phyloP scores from a whole-genome alignment of 2,797 vertebrate species.

The Sebastes iracundus region DNA sequence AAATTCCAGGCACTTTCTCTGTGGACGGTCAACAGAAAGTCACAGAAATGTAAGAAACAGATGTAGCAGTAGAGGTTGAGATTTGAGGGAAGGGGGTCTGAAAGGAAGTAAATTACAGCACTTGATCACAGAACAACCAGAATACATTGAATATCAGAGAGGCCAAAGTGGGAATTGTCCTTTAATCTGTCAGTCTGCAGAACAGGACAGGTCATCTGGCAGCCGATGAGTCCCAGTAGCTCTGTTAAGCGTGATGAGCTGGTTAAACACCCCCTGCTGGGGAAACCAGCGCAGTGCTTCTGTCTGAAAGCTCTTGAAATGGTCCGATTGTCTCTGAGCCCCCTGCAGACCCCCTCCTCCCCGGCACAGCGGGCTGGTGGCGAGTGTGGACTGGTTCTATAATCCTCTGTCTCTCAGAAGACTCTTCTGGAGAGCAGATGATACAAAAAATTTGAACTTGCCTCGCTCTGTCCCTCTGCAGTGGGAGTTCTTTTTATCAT shows the following conservation, averaged over 20 bases:
- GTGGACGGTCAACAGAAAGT: neutral
- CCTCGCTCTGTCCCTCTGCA: slow-evolving; percentile 12
- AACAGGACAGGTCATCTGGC: slow-evolving; percentile 32
- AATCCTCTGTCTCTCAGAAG: slow-evolving; percentile 42
- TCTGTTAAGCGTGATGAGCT: slow-evolving; percentile 21
- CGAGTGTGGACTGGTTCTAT: slow-evolving; percentile 36
- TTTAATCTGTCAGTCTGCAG: slow-evolving; percentile 14
- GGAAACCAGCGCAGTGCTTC: slow-evolving; percentile 23
- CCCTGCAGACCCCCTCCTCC: neutral
- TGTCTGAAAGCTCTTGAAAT: slow-evolving; percentile 16
- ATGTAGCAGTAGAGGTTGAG: neutral
- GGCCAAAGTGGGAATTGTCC: neutral
- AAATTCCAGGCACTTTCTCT: neutral
- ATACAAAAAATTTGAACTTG: slow-evolving; percentile 31
- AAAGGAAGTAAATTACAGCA: neutral
- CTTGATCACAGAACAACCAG: neutral
- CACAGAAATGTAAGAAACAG: neutral
- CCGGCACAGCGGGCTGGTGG: neutral
- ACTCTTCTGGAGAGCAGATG: slow-evolving; percentile 43
- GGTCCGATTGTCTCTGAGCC: neutral
- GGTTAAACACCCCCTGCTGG: slow-evolving; percentile 63
- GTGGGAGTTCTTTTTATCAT: slow-evolving; percentile 37
- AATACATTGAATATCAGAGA: neutral
- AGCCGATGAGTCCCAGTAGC: slow-evolving; percentile 27
- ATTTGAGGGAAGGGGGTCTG: neutral